Base-by-base conservation (phyloP, 2,113 vertebrate genomes). In the Rhynchopsitta pachyrhyncha region DNA sequence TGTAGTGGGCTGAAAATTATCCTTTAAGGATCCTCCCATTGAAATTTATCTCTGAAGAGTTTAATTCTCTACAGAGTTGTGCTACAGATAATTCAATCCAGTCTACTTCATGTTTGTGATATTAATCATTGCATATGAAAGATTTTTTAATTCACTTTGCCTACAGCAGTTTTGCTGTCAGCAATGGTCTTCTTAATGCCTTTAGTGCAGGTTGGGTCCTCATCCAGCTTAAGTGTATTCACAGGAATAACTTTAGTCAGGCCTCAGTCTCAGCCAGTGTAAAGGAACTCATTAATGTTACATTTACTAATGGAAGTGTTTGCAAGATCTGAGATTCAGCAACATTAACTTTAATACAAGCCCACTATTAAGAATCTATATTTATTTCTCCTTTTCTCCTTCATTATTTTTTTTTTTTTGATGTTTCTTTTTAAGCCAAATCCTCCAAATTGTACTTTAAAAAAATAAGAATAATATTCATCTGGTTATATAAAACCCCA, bases 141-240 rank as follows among this genome's bases (percentile, higher is more conserved):
- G 20, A 39, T 68, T 85, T 86, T 86, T 55, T 75, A 52, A 84
- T 69, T 85, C 31, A 47, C 25, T 87, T 95, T 91, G 59, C 55
- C 17, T 74, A 5, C 7, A 52, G 50, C 3, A 3, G 6, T 74
- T 91, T 59, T 80, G 6, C n/a, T 80, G 17, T 62, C 24, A 64
- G 20, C 29, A 25, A 31, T 44, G 42, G 8, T 47, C 6, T 10
- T 75, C 60, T 81, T 75, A 57, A 42, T 39, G 28, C 41, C 82
- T 79, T 87, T 60, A n/a, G 18, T 46, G 33, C 23, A 80, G 17
- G 14, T n/a, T 83, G 23, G 11, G 8, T 76, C 24, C n/a, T 82
- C 67, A 55, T 39, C 35, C 52, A 55, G 22, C 0, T 91, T 42
- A 53, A 12, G 23, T 0, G 0, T 69, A 25, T 82, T 69, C 62